Base-by-base conservation (phyloP, 2,113 vertebrate genomes). In the Caranx ignobilis region DNA sequence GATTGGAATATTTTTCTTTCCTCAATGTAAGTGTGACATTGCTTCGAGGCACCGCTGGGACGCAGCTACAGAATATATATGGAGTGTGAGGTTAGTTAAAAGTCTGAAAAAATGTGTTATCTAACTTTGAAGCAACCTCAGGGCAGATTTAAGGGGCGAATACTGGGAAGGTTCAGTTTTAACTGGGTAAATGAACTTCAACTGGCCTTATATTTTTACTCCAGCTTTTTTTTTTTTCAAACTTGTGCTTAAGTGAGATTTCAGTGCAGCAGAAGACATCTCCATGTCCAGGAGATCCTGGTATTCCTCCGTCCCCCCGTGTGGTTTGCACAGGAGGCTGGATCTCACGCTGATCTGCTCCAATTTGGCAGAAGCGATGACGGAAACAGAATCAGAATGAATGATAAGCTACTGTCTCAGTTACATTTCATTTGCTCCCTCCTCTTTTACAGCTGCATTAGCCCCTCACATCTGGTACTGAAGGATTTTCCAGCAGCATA, bases 331-430 rank as follows among this genome's bases (percentile, higher is more conserved):
- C 18, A 4, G 77, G 71, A 84, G 60, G 71, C 69, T 70, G 69
- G 52, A 81, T 77, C 83, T 77, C 71, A 57, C 79, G 61, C 75
- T 71, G 85, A 88, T 89, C 84, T 81, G 80, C 73, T 87, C 57
- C 55, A 73, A 55, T 70, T 76, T 74, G 63, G 85, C 78, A 55
- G 62, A 47, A 43, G 64, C 73, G 70, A 76, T 61, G 77, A 62
- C 65, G 66, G 64, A 64, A 70, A 18, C 75, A n/a, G 26, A 26
- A 73, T 78, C 73, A 54, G 54, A 67, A 45, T 68, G 74, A 37
- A 13, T 71, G 52, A 62, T 43, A 54, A 77, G 56, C 75, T 62
- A 45, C 68, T 59, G 71, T 79, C 77, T 82, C 43, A 1, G 75
- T 85, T 87, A 77, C 74, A 74, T 80, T 77, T 86, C 65, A 71